Evolutionary conservation across 92 coral and sea anemone species (phyloP).

Genomic region (Porites rus): DNA sequence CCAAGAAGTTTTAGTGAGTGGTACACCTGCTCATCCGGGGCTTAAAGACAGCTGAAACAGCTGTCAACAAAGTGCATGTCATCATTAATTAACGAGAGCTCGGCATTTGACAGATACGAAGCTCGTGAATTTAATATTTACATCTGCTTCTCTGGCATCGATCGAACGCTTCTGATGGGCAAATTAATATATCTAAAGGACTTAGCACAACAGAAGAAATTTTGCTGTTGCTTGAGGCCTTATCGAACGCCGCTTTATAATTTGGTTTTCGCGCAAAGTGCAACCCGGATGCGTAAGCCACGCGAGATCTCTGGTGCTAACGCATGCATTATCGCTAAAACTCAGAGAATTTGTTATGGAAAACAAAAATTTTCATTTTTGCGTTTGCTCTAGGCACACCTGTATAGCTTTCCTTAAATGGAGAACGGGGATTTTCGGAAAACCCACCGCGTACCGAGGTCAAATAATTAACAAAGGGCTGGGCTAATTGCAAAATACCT

Average conservation of each 20-base stretch:
- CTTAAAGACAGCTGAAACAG: constrained; percentile 79
- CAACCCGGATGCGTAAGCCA: background rate
- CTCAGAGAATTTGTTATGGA: constrained; percentile 9
- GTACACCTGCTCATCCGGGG: constrained; percentile 87
- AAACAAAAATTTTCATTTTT: constrained; percentile 6
- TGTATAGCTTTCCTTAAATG: constrained; percentile 33
- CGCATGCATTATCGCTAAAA: constrained; percentile 5
- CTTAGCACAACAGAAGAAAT: constrained; percentile 6
- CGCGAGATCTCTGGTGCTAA: background rate
- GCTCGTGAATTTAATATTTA: constrained; percentile 84
- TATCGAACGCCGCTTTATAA: background rate
- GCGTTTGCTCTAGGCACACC: constrained; percentile 29
- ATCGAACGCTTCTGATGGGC: constrained; percentile 45
- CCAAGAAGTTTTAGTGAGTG: constrained; percentile 30
- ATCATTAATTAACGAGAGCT: constrained; percentile 91
- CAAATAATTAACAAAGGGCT: constrained; percentile 2
- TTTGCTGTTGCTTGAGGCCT: background rate
- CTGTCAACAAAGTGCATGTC: constrained; percentile 87
- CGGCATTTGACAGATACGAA: constrained; percentile 88
- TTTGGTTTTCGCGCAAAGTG: background rate
- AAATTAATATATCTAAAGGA: constrained; percentile 75
- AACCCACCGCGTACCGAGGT: constrained; percentile 21
- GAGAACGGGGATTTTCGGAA: constrained; percentile 33
- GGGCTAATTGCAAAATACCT: constrained; percentile 1
- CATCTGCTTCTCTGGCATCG: constrained; percentile 75